phyloP scores from a whole-genome alignment of 2,888 invertebrate genomes.

The Blastobasis lacticolella region DNA sequence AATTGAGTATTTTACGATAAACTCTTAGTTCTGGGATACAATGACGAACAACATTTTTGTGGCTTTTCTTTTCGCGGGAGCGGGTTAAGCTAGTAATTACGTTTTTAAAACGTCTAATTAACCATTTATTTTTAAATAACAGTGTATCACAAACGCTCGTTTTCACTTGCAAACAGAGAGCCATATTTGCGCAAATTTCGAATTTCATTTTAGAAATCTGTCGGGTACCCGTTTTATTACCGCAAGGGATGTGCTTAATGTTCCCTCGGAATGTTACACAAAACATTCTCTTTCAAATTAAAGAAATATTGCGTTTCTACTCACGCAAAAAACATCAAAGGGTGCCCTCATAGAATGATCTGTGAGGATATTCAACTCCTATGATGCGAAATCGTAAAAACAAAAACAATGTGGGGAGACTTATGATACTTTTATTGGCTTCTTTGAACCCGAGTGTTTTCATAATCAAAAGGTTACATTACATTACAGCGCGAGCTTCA shows the following conservation, averaged over 20 bases:
- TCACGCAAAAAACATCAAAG: neutral
- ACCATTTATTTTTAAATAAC: neutral
- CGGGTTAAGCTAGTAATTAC: neutral
- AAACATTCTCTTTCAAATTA: slow-evolving; percentile 22
- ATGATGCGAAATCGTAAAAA: too few species aligned
- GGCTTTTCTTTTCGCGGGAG: neutral
- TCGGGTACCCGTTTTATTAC: slow-evolving; percentile 17
- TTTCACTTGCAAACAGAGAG: neutral
- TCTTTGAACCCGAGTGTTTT: too few species aligned
- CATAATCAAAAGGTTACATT: too few species aligned
- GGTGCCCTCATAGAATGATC: too few species aligned
- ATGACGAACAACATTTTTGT: neutral
- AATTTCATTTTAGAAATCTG: slow-evolving; percentile 12
- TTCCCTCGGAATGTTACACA: slow-evolving; percentile 16
- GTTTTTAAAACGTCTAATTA: neutral
- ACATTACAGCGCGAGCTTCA: too few species aligned
- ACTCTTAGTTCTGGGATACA: too few species aligned
- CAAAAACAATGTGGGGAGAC: too few species aligned
- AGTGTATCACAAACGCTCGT: neutral
- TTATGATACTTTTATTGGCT: too few species aligned
- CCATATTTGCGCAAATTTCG: slow-evolving; percentile 7
- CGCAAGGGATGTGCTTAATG: slow-evolving; percentile 21
- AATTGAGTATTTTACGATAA: too few species aligned
- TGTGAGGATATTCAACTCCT: too few species aligned
- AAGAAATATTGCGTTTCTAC: slow-evolving; percentile 20